Conservation (phyloP, 2,888 invertebrate species). For the Hirtodrosophila cameraria region DNA sequence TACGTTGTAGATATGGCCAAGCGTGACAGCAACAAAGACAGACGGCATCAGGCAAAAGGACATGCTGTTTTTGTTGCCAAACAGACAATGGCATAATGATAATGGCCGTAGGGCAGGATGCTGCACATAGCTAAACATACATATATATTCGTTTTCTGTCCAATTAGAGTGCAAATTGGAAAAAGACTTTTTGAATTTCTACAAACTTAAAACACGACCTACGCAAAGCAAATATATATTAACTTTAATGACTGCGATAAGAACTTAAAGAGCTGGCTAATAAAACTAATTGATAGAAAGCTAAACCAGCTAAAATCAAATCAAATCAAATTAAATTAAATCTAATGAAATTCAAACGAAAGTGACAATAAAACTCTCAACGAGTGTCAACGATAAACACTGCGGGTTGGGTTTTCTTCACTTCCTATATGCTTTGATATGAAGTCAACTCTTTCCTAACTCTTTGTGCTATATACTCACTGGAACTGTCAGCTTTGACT, state of each 20-base stretch:
- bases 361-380: conserved; percentile 78
- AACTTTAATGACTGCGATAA: conserved; percentile 54
- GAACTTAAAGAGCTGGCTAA: conserved; percentile 43
- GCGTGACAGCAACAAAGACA: conserved; percentile 35
- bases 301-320: conserved; percentile 2
- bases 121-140: conserved; percentile 40
- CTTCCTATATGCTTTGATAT: conserved; percentile 6
- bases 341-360: conserved; percentile 55
- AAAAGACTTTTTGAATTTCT: conserved; percentile 10
- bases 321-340: conserved; percentile 44
- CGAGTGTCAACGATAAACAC: conserved; percentile 47
- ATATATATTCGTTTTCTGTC: background rate
- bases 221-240: conserved; percentile 48
- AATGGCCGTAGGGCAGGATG: conserved; percentile 44
- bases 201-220: conserved; percentile 38
- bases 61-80: conserved; percentile 57
- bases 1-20: background rate
- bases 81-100: conserved; percentile 41
- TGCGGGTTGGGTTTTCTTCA: conserved; percentile 26
- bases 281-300: conserved; percentile 66
- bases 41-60: conserved; percentile 23
- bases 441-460: conserved; percentile 16
- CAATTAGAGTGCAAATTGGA: conserved; percentile 18
- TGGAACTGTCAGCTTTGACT: conserved; percentile 51
- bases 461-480: conserved; percentile 12